Base-by-base conservation (phyloP, 1,140 invertebrate species). In the Drosophila navojoa region DNA sequence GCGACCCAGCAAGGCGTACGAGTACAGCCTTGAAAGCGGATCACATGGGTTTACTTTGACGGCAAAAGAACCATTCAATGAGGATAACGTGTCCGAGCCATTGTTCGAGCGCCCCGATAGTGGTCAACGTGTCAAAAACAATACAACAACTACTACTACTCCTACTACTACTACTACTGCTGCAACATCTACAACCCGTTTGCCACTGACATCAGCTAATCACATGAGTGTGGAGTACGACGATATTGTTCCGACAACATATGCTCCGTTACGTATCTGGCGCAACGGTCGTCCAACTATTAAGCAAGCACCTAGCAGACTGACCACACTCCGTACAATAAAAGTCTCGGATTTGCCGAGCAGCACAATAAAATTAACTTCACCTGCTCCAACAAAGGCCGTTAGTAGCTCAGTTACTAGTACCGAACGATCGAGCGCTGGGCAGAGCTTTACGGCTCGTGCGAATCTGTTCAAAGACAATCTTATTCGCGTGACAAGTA, bases 241-340 rank as follows among this genome's bases (percentile, higher is more conserved):
- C n/a, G 77, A 87, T 16, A 84, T 92, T 45, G 54, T 87, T 16
- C 91, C 91, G 19, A 92, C 91, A 47, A 92, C 91, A 4, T 92
- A 92, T 68, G 86, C 91, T 0, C 91, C 91, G 4, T 42, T 91
- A 40, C 76, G 90, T 10, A 69, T 76, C 42, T 91, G 90, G 90
- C 90, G 90, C 4, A 86, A 90, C 54, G 90, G 90, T 3, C 71
- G 90, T 22, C 82, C 90, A 7, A 89, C 86, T 1, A 70, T 90
- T 52, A 78, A 90, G 42, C 82, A 81, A 27, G 47, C 70, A 3
- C 19, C 22, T 32, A 59, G 40, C 13, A 80, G 66, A 47, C 16
- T 64, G 9, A 76, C 78, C 4, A 70, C 40, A 16, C 13, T 40
- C 19, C 4, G 55, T 5, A 45, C 55, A 45, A 6, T 19, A 7